phyloP scores from a whole-genome alignment of 2,888 invertebrate genomes.

The Rotaria socialis region DNA sequence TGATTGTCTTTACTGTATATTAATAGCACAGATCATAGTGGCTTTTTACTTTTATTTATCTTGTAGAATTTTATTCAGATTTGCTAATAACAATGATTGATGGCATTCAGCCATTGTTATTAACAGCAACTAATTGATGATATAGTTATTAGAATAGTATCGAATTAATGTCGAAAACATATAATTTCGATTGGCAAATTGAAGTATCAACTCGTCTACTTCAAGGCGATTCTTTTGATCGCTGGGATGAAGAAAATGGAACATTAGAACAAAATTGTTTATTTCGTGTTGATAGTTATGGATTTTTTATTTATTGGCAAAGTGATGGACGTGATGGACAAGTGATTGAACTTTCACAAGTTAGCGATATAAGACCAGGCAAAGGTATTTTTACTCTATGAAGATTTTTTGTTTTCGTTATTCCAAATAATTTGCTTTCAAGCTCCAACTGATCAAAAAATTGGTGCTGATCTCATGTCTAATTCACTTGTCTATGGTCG shows the following conservation, averaged over 20 bases:
- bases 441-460: slow-evolving; percentile 47
- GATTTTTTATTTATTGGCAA: slow-evolving; percentile 97
- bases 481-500: slow-evolving; percentile 71
- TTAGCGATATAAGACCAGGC: slow-evolving; percentile 89
- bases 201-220: slow-evolving; percentile 81
- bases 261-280: slow-evolving; percentile 80
- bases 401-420: background rate
- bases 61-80: background rate
- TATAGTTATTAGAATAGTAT: background rate
- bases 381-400: background rate
- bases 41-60: background rate
- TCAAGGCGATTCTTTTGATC: slow-evolving; percentile 82
- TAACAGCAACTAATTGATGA: background rate
- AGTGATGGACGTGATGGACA: slow-evolving; percentile 92
- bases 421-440: background rate
- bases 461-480: slow-evolving; percentile 66
- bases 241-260: slow-evolving; percentile 96
- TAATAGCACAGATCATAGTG: background rate
- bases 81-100: background rate
- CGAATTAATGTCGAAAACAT: slow-evolving; percentile 71
- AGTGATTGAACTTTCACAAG: slow-evolving; percentile 94
- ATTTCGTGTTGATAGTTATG: slow-evolving; percentile 92
- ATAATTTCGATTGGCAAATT: slow-evolving; percentile 96
- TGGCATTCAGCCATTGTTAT: background rate
- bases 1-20: background rate